A percentile compares a stretch with the other conserved stretches of the same genome.
Conservation (phyloP, 1,140 invertebrate species). For the Hesperophylax magnus region DNA sequence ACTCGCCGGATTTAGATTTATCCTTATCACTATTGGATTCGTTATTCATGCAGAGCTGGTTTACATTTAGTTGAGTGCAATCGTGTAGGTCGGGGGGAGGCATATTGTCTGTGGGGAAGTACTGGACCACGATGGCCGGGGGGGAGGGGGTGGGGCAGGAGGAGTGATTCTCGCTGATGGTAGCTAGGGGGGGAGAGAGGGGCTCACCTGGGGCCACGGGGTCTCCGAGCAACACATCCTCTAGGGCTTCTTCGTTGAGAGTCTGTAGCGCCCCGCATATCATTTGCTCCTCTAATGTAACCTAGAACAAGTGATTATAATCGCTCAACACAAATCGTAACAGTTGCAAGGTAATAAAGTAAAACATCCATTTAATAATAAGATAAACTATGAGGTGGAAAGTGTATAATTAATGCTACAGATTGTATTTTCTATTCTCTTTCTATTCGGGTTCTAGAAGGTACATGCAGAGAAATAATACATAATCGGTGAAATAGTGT, state of each 20-base stretch:
- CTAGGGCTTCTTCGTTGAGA: conserved; percentile 91
- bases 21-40: not conserved
- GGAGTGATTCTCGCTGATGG: conserved; percentile 61
- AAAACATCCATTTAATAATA: no score
- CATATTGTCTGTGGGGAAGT: conserved; percentile 22
- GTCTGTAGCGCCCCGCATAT: conserved; percentile 93
- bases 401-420: no score
- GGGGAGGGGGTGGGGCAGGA: conserved; percentile 8
- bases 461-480: not conserved
- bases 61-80: conserved; percentile 5
- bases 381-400: no score
- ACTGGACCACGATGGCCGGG: not conserved
- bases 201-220: conserved; percentile 66
- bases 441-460: not conserved
- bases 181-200: conserved; percentile 60
- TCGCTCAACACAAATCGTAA: no score
- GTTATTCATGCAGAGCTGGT: conserved; percentile 36
- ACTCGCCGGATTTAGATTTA: conserved; percentile 3
- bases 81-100: not conserved
- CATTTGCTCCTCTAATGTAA: conserved; percentile 94
- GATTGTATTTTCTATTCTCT: no score
- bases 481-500: no score
- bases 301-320: conserved; percentile 70
- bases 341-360: no score
- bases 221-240: conserved; percentile 81